These are phyloP conservation scores for Tenthredo livida DNA, from an alignment of 2,888 invertebrate genomes.

Conservation along the genomic window DNA sequence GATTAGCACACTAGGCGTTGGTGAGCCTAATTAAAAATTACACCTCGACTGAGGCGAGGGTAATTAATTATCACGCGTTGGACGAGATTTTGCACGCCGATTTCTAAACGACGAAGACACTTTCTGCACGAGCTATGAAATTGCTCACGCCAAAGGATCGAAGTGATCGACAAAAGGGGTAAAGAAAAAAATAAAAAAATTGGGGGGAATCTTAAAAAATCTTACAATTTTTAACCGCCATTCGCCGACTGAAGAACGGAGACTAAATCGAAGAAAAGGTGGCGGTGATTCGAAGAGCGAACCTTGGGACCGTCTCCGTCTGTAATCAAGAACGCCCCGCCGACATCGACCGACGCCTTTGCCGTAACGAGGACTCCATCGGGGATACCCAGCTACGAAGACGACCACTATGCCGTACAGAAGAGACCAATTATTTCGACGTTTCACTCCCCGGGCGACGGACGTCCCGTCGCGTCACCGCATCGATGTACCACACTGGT, in stretches of 20 bases:
- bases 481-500: neutral
- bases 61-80: neutral
- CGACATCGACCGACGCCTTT: slow-evolving; percentile 62
- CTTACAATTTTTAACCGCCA: neutral
- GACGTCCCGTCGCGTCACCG: slow-evolving; percentile 64
- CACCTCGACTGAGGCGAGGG: neutral
- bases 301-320: slow-evolving; percentile 64
- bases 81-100: slow-evolving; percentile 18
- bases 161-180: neutral
- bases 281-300: slow-evolving; percentile 41
- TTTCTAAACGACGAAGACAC: neutral
- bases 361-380: slow-evolving; percentile 50
- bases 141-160: neutral
- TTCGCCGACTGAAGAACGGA: neutral
- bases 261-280: slow-evolving; percentile 18
- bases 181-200: neutral
- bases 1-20: slow-evolving; percentile 37
- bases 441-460: slow-evolving; percentile 72
- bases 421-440: slow-evolving; percentile 71
- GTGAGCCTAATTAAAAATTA: slow-evolving; percentile 42
- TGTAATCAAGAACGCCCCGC: slow-evolving; percentile 70
- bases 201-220: neutral
- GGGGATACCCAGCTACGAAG: slow-evolving; percentile 14
- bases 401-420: slow-evolving; percentile 7
- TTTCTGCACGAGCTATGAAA: neutral